These are phyloP conservation scores for Clamator glandarius DNA, from an alignment of 2,797 vertebrate genomes.

Conservation along the genomic window DNA sequence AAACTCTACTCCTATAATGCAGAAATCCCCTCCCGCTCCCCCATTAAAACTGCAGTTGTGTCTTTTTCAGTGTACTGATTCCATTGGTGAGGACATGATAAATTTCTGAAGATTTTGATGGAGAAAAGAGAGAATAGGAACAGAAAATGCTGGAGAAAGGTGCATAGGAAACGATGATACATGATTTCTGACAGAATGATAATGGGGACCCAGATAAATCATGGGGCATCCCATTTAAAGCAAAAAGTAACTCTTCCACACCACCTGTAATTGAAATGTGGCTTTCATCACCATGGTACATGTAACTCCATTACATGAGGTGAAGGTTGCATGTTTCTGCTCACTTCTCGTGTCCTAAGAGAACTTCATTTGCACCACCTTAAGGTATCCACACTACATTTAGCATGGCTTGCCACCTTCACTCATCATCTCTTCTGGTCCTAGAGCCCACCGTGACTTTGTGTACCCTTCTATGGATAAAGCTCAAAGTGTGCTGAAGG, in stretches of 20 bases:
- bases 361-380: not conserved
- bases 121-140: not conserved
- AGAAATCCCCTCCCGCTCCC: not conserved
- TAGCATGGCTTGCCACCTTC: not conserved
- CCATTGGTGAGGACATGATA: not conserved
- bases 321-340: not conserved
- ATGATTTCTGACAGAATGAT: not conserved
- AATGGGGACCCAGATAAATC: not conserved
- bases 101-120: not conserved
- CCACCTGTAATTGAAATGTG: not conserved
- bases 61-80: not conserved
- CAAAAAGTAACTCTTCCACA: not conserved
- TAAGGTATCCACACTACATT: not conserved
- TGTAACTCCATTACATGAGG: not conserved
- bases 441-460: not conserved
- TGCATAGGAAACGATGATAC: not conserved
- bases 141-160: not conserved
- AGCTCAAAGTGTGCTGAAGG: not conserved
- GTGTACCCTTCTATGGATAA: not conserved
- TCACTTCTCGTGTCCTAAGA: not conserved
- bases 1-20: not conserved
- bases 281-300: not conserved
- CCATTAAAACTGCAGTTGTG: not conserved
- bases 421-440: not conserved
- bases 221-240: not conserved